Evolutionary conservation across 1,140 invertebrate species (phyloP).

Genomic region (Coboldia fuscipes): DNA sequence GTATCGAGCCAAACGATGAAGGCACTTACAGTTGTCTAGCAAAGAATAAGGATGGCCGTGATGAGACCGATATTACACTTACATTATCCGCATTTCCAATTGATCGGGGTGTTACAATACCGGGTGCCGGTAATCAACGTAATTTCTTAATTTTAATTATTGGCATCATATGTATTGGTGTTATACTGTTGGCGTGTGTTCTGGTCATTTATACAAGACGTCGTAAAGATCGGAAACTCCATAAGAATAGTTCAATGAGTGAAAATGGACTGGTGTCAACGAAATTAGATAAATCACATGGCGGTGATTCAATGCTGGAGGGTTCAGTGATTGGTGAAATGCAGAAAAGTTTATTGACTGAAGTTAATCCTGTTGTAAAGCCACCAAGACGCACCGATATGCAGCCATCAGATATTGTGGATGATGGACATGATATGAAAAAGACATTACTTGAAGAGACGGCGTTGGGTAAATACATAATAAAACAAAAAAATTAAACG

Average conservation of each 20-base stretch:
- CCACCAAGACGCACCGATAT: conserved; percentile 48
- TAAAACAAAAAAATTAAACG: not conserved
- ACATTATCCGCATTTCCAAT: conserved; percentile 1
- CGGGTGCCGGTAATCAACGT: no score
- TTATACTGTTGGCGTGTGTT: not conserved
- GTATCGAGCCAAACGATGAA: conserved; percentile 46
- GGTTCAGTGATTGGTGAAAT: conserved; percentile 41
- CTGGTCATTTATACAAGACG: conserved; percentile 45
- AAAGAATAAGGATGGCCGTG: conserved; percentile 61
- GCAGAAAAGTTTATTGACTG: conserved; percentile 57
- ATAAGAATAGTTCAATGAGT: conserved; percentile 24
- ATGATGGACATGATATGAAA: conserved; percentile 58
- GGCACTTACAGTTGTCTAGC: conserved; percentile 78
- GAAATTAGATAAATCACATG: conserved; percentile 30
- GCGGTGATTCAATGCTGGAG: conserved; percentile 32
- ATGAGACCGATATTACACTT: conserved; percentile 28
- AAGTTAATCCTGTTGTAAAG: conserved; percentile 61
- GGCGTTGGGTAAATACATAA: conserved; percentile 39
- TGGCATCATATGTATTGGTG: conserved; percentile 11
- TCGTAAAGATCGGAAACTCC: conserved; percentile 26
- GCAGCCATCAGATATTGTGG: conserved; percentile 39
- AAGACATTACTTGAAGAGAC: conserved; percentile 52
- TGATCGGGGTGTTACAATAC: conserved; percentile 6
- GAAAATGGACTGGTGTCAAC: conserved; percentile 16
- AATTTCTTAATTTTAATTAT: no score